These are phyloP conservation scores for Apogon hyalosoma DNA, from an alignment of 2,797 vertebrate species.

Conservation along the genomic window DNA sequence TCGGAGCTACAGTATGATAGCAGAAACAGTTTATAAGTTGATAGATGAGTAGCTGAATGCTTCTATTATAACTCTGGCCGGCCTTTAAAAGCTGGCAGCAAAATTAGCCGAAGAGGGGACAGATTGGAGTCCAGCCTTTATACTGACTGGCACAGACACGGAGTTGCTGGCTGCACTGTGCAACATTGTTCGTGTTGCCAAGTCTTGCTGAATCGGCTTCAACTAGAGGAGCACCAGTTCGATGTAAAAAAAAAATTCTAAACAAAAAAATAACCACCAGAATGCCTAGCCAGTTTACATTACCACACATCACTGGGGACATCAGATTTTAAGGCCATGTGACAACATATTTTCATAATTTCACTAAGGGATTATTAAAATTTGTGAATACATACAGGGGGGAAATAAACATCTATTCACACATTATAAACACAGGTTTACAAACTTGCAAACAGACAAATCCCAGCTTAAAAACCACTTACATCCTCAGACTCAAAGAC, in stretches of 20 bases:
- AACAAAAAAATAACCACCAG: conserved; percentile 21
- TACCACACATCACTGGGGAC: conserved; percentile 23
- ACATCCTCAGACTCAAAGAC: conserved; percentile 99
- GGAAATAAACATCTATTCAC: not conserved
- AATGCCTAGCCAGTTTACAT: conserved; percentile 32
- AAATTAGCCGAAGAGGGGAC: conserved; percentile 58
- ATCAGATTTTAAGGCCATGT: conserved; percentile 12
- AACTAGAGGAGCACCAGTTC: conserved; percentile 57
- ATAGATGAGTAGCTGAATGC: conserved; percentile 56
- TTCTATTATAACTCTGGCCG: conserved; percentile 62
- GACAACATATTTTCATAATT: not conserved
- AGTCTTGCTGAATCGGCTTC: conserved; percentile 56
- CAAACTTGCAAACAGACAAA: conserved; percentile 2
- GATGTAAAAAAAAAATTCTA: conserved; percentile 12
- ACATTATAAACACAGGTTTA: conserved; percentile 9
- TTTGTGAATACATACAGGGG: not conserved
- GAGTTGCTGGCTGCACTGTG: conserved; percentile 49
- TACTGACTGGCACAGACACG: conserved; percentile 60
- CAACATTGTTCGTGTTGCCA: conserved; percentile 64
- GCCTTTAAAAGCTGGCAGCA: conserved; percentile 68
- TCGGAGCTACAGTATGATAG: conserved; percentile 26
- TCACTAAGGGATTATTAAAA: not conserved
- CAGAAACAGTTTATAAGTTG: conserved; percentile 60
- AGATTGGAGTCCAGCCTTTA: conserved; percentile 67
- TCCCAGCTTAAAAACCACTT: conserved; percentile 74